phyloP scores from a whole-genome alignment of 2,797 vertebrate genomes.

The Diglossa cyanea region DNA sequence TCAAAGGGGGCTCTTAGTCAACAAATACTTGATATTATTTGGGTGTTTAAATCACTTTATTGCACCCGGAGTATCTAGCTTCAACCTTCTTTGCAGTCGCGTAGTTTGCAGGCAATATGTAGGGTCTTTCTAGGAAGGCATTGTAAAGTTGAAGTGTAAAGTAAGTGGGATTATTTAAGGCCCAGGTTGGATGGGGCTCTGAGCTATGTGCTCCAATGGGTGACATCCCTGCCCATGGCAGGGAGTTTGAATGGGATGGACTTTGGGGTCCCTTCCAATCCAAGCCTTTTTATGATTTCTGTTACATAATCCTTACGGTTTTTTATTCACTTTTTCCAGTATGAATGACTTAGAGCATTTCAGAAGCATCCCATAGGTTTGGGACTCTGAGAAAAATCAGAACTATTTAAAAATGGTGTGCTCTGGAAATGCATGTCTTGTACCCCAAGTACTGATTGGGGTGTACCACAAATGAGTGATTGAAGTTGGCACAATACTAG shows the following conservation, averaged over 20 bases:
- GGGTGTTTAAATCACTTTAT: rapidly evolving
- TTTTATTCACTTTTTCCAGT: not conserved
- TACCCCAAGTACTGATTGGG: not conserved
- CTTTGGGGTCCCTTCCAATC: not conserved
- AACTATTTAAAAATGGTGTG: not conserved
- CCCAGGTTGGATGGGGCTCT: not conserved
- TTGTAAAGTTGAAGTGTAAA: not conserved
- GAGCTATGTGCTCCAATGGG: not conserved
- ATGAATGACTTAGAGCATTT: not conserved
- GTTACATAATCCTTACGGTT: rapidly evolving
- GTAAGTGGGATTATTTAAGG: not conserved
- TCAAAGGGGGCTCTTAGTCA: rapidly evolving
- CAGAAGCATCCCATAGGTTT: not conserved
- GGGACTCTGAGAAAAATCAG: not conserved
- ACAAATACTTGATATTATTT: not conserved
- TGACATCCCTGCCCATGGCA: not conserved
- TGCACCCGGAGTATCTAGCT: not conserved
- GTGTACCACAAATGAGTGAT: not conserved
- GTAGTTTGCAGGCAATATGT: not conserved
- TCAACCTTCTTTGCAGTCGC: rapidly evolving
- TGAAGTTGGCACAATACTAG: not conserved
- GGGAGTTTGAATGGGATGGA: not conserved
- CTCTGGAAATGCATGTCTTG: rapidly evolving
- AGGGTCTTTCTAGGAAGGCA: not conserved
- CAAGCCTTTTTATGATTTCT: not conserved